Conservation (phyloP, 92 coral and sea anemone genomes). For the Palythoa heliodiscus region DNA sequence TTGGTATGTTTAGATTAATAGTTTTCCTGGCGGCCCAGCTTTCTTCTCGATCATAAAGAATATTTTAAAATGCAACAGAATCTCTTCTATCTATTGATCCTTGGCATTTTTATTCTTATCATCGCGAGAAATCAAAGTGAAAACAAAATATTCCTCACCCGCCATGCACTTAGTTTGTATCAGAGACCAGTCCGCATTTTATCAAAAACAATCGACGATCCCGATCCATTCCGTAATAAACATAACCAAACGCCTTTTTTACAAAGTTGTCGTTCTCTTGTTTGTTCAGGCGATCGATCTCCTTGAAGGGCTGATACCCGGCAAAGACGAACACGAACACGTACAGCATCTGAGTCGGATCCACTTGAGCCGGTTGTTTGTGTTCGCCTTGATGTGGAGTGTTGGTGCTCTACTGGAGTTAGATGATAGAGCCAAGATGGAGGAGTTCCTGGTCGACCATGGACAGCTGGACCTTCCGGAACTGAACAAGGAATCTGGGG, state of each 20-base stretch:
- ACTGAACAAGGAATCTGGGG: constrained; percentile 59
- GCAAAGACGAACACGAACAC: constrained; percentile 83
- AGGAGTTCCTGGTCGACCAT: constrained; percentile 71
- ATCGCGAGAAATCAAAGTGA: no score
- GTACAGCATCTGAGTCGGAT: constrained; percentile 51
- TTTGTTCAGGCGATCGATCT: constrained; percentile 73
- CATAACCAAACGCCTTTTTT: not conserved
- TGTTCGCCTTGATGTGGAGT: constrained; percentile 90
- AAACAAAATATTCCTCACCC: no score
- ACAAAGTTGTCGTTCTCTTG: not conserved
- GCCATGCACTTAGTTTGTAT: no score
- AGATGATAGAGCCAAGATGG: constrained; percentile 90
- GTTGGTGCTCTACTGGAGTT: constrained; percentile 88
- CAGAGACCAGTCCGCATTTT: no score
- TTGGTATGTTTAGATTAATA: not conserved
- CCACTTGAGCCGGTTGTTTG: constrained; percentile 76
- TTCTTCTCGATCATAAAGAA: not conserved
- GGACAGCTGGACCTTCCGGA: constrained; percentile 71
- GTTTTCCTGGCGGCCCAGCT: not conserved
- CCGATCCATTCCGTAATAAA: no score
- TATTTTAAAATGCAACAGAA: not conserved
- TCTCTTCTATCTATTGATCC: not conserved
- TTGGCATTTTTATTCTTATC: no score
- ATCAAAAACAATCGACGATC: no score
- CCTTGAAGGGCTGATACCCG: constrained; percentile 80